These are phyloP conservation scores for Ceyx melanurus DNA, from an alignment of 2,113 vertebrate species.

Conservation along the genomic window DNA sequence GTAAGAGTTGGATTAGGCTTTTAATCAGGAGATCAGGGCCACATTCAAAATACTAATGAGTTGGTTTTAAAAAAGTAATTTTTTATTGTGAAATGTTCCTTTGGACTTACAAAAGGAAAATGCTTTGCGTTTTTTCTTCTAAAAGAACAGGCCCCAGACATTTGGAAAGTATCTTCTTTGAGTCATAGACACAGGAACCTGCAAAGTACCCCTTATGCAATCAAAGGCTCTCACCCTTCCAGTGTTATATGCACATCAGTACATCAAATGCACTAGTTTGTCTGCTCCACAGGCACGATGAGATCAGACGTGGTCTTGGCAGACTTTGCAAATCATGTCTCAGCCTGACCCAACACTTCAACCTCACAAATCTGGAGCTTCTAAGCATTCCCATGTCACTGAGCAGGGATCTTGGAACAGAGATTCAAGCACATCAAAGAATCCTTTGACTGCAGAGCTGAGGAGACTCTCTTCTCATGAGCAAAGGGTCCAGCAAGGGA, in stretches of 20 bases:
- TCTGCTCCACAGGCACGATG: constrained; percentile 55
- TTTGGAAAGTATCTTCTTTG: constrained; percentile 63
- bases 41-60: constrained; percentile 16
- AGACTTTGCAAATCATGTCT: constrained; percentile 60
- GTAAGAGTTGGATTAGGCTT: background rate
- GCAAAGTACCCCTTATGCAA: constrained; percentile 17
- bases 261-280: constrained; percentile 48
- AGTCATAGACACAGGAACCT: constrained; percentile 55
- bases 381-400: constrained; percentile 10
- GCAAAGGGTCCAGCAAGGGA: background rate
- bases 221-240: constrained; percentile 32
- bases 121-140: background rate
- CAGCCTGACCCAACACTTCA: constrained; percentile 50
- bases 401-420: background rate
- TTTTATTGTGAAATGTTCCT: constrained; percentile 68
- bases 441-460: constrained; percentile 53
- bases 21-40: constrained; percentile 12
- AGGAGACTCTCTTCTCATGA: constrained; percentile 1
- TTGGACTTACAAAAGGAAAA: constrained; percentile 55
- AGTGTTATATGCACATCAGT: background rate
- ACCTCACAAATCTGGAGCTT: background rate
- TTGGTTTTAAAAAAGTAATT: background rate
- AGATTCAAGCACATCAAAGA: constrained; percentile 65
- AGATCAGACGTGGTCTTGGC: constrained; percentile 59
- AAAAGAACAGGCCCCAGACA: constrained; percentile 46